Evolutionary conservation across 2,888 invertebrate species (phyloP), one percentile per base, ranked within the genome.

Genomic region (Galeopsomyia nigrocyanea): DNA sequence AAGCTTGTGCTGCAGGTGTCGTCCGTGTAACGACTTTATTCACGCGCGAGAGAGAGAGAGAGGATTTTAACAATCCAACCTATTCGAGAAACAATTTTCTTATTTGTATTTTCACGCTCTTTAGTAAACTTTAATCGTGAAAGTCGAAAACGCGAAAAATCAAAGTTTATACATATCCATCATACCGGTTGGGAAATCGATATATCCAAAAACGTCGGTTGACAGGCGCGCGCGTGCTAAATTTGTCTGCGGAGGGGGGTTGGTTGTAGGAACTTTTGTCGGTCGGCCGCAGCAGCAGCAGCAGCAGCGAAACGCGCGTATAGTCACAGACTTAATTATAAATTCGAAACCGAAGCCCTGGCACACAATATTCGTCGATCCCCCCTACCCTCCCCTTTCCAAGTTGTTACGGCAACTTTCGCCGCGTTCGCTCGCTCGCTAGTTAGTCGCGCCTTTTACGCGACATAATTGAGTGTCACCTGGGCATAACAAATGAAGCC

Each of bases 391-490:
- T 53, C 49, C 56, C 14, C 19, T 31, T 31, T 7, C 7, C 39
- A 39, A 39, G 39, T 39, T 39, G 39, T 10, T 10, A 39, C 39
- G 39, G 39, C 39, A 39, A 39, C 7, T 39, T 39, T 39, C 39
- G 39, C 39, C 39, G 39, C 51, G 56, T n/a, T n/a, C n/a, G n/a
- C n/a, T n/a, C 17, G 47, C 50, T n/a, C 51, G 50, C 47, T 57
- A 66, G 62, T 65, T 65, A 62, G 55, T 62, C 46, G 51, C 14
- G 10, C 79, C 81, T 82, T 81, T 82, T 78, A 74, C 79, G 78
- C 78, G 78, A 82, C 81, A 83, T 84, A 84, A 84, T 84, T 83
- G 82, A 82, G 84, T 84, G 84, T 84, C 83, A 82, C 82, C 81
- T 82, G 81, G 83, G 80, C 79, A 82, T 84, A 84, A 84, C 82